Percentiles rank a stretch among this genome's conserved stretches.
Conservation (phyloP, 2,797 vertebrate genomes). For the Rhinatrema bivittatum region DNA sequence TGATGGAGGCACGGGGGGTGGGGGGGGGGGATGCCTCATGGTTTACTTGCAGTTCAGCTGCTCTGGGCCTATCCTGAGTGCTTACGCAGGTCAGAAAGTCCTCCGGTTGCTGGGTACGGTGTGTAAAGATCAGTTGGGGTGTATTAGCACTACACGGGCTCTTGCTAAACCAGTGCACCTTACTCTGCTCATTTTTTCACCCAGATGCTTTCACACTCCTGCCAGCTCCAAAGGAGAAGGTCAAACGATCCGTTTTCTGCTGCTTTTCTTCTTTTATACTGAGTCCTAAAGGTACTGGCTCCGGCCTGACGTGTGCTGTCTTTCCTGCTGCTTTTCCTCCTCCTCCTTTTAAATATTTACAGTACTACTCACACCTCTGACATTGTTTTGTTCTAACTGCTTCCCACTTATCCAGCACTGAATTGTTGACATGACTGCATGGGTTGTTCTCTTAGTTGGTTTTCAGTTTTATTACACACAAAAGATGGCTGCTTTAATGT, state of each 20-base stretch:
- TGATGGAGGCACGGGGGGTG: too few relatives aligned
- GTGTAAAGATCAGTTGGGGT: not conserved
- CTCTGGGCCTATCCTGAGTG: too few relatives aligned
- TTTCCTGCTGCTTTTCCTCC: slow-evolving; percentile 42
- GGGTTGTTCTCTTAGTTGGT: slow-evolving; percentile 1
- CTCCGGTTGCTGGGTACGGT: too few relatives aligned
- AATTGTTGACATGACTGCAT: slow-evolving; percentile 34
- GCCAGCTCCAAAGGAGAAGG: slow-evolving; percentile 45
- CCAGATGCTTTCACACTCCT: slow-evolving; percentile 50
- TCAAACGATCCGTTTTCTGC: slow-evolving; percentile 42
- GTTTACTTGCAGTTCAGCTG: too few relatives aligned
- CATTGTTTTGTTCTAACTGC: slow-evolving; percentile 43
- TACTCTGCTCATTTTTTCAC: slow-evolving; percentile 38
- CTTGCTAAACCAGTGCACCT: slow-evolving; percentile 20
- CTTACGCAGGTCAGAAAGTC: too few relatives aligned
- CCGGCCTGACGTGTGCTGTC: slow-evolving; percentile 23
- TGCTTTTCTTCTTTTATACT: slow-evolving; percentile 49
- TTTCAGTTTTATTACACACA: too few relatives aligned
- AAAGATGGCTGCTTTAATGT: too few relatives aligned
- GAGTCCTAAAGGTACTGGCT: slow-evolving; percentile 52
- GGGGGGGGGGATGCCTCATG: too few relatives aligned
- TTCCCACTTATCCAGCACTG: slow-evolving; percentile 45
- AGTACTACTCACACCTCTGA: too few relatives aligned
- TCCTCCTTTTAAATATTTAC: slow-evolving; percentile 22
- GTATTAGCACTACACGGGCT: slow-evolving; percentile 11